Evolutionary conservation across 2,113 vertebrate genomes (phyloP).

Genomic region (Corvus hawaiiensis): DNA sequence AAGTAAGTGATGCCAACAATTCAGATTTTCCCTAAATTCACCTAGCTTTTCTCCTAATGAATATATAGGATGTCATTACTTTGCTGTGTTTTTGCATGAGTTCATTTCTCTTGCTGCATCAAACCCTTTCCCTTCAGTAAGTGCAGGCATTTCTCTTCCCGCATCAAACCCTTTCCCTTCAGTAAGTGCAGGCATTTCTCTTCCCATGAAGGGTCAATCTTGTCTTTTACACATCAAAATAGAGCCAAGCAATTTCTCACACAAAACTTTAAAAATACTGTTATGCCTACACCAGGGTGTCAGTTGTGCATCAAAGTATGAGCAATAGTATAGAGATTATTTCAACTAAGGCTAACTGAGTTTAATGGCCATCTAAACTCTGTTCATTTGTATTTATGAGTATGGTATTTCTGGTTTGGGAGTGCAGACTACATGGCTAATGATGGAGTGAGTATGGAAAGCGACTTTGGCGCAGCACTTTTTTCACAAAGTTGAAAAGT

Average conservation of each 20-base stretch:
- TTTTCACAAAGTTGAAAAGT: fast-evolving
- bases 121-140: background rate
- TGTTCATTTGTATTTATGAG: background rate
- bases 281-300: background rate
- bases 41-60: background rate
- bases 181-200: background rate
- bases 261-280: background rate
- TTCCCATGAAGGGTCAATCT: background rate
- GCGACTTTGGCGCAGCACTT: background rate
- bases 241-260: background rate
- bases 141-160: background rate
- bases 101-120: background rate
- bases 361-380: background rate
- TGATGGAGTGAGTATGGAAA: background rate
- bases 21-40: background rate
- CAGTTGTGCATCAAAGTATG: background rate
- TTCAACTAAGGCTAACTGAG: background rate
- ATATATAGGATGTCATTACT: background rate
- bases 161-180: background rate
- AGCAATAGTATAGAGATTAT: background rate
- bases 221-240: background rate
- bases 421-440: background rate
- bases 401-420: background rate
- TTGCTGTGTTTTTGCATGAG: background rate
- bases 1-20: background rate